Percentiles rank a stretch among this genome's conserved stretches.
Conservation (phyloP, 2,113 vertebrate species). For the Rhabdornis inornatus region DNA sequence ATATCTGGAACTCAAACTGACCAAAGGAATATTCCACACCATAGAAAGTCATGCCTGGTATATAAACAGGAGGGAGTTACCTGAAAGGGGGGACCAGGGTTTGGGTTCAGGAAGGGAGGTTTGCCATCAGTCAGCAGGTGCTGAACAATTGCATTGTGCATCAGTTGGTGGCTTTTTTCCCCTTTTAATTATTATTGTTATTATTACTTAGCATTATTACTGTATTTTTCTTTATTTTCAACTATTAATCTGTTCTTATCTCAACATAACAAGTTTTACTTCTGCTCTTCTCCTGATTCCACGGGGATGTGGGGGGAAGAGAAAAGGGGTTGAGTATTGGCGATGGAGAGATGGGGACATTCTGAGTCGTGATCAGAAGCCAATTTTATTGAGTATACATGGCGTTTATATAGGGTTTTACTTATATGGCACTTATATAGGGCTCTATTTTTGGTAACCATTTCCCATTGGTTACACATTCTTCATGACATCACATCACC, state of each 20-base stretch:
- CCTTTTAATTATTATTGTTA: background rate
- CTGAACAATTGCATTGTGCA: background rate
- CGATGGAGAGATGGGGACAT: no score
- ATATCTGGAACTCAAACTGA: background rate
- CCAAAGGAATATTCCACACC: background rate
- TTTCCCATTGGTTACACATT: no score
- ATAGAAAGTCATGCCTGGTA: background rate
- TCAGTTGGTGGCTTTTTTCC: fast-evolving
- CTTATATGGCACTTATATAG: no score
- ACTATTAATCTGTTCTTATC: background rate
- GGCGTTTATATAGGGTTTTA: no score
- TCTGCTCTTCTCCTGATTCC: background rate
- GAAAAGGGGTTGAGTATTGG: background rate
- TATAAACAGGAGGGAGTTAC: background rate
- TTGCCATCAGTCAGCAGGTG: fast-evolving
- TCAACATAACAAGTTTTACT: background rate
- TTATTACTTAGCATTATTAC: background rate
- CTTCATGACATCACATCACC: no score
- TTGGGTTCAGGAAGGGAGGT: background rate
- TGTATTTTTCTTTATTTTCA: background rate
- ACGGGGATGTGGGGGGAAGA: background rate
- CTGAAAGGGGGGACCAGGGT: background rate
- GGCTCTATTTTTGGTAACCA: no score
- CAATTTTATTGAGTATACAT: no score
- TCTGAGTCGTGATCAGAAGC: no score